Evolutionary conservation across 2,888 invertebrate genomes (phyloP).

Genomic region (Nezara viridula): DNA sequence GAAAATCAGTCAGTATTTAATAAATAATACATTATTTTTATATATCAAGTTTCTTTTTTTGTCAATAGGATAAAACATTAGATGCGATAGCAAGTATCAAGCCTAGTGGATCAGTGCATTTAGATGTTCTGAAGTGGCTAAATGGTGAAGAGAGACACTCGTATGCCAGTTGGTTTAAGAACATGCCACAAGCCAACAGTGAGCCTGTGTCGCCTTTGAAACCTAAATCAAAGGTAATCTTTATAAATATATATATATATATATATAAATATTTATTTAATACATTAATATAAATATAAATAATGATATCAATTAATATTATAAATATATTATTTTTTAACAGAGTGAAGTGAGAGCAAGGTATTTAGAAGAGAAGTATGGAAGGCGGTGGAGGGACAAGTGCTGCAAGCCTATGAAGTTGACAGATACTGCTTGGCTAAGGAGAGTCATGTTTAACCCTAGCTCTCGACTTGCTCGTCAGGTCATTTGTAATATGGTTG

Average conservation of each 20-base stretch:
- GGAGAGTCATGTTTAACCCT: conserved; percentile 92
- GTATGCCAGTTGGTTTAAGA: conserved; percentile 80
- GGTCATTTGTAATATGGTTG: conserved; percentile 90
- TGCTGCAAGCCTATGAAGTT: conserved; percentile 73
- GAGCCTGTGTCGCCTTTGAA: conserved; percentile 65
- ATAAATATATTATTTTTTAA: background rate
- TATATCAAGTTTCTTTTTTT: background rate
- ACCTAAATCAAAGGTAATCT: conserved; percentile 63
- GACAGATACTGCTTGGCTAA: conserved; percentile 86
- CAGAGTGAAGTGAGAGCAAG: conserved; percentile 65
- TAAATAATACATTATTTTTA: background rate
- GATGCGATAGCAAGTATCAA: conserved; percentile 73
- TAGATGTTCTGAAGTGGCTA: conserved; percentile 83
- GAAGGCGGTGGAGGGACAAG: conserved; percentile 75
- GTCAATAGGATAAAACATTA: conserved; percentile 70
- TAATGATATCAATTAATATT: too few relatives aligned
- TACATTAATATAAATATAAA: too few relatives aligned
- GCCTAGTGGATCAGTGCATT: conserved; percentile 76
- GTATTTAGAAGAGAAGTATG: conserved; percentile 84
- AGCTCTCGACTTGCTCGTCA: conserved; percentile 90
- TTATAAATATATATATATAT: too few relatives aligned
- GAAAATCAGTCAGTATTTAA: background rate
- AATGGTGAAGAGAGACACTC: conserved; percentile 78
- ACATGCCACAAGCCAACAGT: conserved; percentile 72
- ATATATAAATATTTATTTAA: too few relatives aligned